Base-by-base conservation (phyloP, 2,888 invertebrate genomes). In the Vesta saturnalis region DNA sequence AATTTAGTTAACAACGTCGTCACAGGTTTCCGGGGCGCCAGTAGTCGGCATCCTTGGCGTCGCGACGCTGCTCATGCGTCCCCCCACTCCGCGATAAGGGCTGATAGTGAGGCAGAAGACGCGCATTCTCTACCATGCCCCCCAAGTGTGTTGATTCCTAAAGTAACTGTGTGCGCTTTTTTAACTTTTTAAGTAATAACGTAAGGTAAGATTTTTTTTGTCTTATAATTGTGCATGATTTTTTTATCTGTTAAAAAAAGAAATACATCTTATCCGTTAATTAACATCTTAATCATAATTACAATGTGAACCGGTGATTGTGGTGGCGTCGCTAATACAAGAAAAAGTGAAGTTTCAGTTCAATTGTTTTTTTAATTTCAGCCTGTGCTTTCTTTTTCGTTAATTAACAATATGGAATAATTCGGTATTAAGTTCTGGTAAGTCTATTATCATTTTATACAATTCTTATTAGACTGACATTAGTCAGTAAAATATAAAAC, bases 71-170 rank as follows among this genome's bases (percentile, higher is more conserved):
- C 83, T 82, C 83, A 82, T 83, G 83, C 83, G 84, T 83, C 82
- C 79, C 78, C 84, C 83, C 84, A 83, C 83, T 82, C 82, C 81
- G 79, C 82, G 82, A 80, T 82, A 82, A 81, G 81, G 82, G 82
- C 82, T 83, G 84, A 83, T 84, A 84, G 84, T 83, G 83, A 82
- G 82, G 81, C 81, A 81, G 82, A 83, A 84, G 84, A 84, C 82
- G 81, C 80, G 82, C 84, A 84, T 84, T 84, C 84, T 83, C 82
- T 83, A 84, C 84, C 82, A 84, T 84, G 84, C 83, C 81, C 80
- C 83, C 83, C 82, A 84, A 84, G 84, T 84, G 84, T 83, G 83
- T 83, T 83, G 83, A 83, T 83, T 84, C 83, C 83, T 83, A 81
- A 79, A 80, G 78, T 82, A 82, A 82, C 82, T 83, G 82, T 80